These are phyloP conservation scores for Paratrypauchen microcephalus DNA, from an alignment of 2,797 vertebrate species.

Conservation along the genomic window DNA sequence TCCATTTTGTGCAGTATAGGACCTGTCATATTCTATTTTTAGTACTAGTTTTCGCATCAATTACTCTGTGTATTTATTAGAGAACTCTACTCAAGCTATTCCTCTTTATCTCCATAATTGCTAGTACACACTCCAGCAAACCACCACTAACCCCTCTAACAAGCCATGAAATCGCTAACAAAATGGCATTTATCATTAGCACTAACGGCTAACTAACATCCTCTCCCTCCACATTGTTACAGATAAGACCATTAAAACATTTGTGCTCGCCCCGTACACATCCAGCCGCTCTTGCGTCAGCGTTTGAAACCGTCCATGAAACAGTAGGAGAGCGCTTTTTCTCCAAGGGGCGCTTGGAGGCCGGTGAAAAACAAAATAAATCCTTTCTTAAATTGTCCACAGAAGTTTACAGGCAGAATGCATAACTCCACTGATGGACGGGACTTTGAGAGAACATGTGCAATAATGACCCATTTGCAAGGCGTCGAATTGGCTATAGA, in stretches of 20 bases:
- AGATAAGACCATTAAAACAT: background rate
- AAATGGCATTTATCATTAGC: background rate
- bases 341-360: background rate
- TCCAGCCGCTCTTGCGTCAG: background rate
- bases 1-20: no score
- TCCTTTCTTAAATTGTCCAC: background rate
- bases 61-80: no score
- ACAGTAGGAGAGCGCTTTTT: background rate
- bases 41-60: no score
- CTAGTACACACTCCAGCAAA: background rate
- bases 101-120: no score
- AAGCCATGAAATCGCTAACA: background rate
- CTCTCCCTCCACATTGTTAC: background rate
- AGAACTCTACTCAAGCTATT: no score
- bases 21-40: no score
- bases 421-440: background rate
- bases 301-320: background rate
- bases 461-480: background rate
- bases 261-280: background rate
- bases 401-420: background rate
- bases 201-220: background rate
- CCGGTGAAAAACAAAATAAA: slow-evolving; percentile 5
- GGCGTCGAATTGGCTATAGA: background rate
- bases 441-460: background rate
- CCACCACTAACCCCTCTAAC: background rate